Percentiles rank a stretch among this genome's conserved stretches.
phyloP scores from a whole-genome alignment of 2,888 invertebrate genomes.

The Stenichneumon culpator region DNA sequence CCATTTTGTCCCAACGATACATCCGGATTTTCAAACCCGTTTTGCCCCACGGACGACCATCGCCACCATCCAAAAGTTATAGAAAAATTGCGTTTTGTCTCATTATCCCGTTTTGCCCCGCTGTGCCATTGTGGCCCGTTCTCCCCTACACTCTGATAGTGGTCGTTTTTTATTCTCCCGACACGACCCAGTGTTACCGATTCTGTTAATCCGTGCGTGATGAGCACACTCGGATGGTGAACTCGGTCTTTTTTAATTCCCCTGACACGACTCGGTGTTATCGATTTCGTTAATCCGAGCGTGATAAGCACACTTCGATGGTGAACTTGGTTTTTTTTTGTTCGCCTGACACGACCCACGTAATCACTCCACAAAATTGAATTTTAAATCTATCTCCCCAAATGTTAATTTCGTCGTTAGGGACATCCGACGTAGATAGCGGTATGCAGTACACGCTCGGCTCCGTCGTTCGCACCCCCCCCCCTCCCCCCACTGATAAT shows the following conservation, averaged over 20 bases:
- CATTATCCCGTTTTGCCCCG: too few relatives aligned
- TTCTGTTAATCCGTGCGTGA: neutral
- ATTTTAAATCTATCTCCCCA: neutral
- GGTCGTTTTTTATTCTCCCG: too few relatives aligned
- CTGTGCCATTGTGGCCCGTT: too few relatives aligned
- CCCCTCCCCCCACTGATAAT: neutral
- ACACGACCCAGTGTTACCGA: too few relatives aligned
- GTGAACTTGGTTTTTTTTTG: neutral
- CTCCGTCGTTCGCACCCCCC: slow-evolving; percentile 10
- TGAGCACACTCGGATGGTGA: too few relatives aligned
- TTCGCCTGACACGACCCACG: neutral
- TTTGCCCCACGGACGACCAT: too few relatives aligned
- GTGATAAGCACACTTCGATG: neutral
- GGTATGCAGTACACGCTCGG: neutral
- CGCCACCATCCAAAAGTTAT: too few relatives aligned
- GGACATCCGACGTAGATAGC: neutral
- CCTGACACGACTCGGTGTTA: neutral
- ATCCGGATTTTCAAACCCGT: too few relatives aligned
- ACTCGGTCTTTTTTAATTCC: too few relatives aligned
- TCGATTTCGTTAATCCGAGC: slow-evolving; percentile 9
- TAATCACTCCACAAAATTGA: neutral
- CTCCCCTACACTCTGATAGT: too few relatives aligned
- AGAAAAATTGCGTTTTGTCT: too few relatives aligned
- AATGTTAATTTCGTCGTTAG: slow-evolving; percentile 10
- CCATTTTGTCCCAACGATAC: too few relatives aligned